These are phyloP conservation scores for Epinotia nisella DNA, from an alignment of 2,888 invertebrate species.

Conservation along the genomic window DNA sequence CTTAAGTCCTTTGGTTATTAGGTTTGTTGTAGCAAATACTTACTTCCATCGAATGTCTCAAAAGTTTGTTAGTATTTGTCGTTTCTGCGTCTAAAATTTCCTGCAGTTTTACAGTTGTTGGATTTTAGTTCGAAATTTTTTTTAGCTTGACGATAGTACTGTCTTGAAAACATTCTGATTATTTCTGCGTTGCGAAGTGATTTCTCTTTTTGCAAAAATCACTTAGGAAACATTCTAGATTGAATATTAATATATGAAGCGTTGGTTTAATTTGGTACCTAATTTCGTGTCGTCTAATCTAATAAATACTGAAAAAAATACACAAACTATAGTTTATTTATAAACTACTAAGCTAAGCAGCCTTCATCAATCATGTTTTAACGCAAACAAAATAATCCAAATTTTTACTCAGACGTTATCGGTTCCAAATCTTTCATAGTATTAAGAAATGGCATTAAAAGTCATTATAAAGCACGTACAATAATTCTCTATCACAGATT, in stretches of 20 bases:
- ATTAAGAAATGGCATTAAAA: conserved; percentile 67
- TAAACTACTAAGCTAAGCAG: conserved; percentile 51
- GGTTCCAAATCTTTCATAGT: conserved; percentile 53
- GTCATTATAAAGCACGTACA: conserved; percentile 72
- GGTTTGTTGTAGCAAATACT: neutral
- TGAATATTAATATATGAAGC: too few species aligned
- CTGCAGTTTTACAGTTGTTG: neutral
- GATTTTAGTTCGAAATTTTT: too few species aligned
- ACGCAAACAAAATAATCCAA: conserved; percentile 60
- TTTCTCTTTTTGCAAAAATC: too few species aligned
- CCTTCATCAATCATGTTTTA: conserved; percentile 65
- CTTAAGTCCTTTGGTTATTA: neutral
- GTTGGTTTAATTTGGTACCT: neutral
- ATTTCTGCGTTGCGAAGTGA: too few species aligned
- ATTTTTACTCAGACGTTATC: conserved; percentile 62
- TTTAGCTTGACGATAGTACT: too few species aligned
- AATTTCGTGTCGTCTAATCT: neutral
- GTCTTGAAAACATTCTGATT: too few species aligned
- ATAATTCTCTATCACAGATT: conserved; percentile 70
- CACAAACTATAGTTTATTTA: conserved; percentile 49
- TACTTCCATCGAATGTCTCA: neutral
- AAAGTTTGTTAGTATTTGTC: neutral
- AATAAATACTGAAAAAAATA: neutral
- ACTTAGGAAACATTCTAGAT: too few species aligned
- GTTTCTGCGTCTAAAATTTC: neutral